Base-by-base conservation (phyloP, 2,113 vertebrate species). In the Vimba vimba region DNA sequence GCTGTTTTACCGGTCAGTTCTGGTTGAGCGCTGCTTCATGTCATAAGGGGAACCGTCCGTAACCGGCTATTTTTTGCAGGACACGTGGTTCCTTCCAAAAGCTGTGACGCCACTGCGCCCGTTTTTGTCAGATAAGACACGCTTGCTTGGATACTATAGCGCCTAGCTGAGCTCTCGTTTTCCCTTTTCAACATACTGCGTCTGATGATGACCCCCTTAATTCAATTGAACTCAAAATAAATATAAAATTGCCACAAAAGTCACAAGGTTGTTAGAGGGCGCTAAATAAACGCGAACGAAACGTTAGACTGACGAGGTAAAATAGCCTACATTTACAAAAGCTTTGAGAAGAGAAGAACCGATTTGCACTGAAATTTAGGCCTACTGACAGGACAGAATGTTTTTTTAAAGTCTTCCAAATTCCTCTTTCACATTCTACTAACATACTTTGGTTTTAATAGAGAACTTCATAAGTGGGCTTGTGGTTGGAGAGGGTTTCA, bases 11-110 rank as follows among this genome's bases (percentile, higher is more conserved):
- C 68, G 79, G 85, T 52, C 82, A 85, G 79, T 47, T 82, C 88
- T 85, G 79, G 85, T 79, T 90, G 13, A 47, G 68, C 6, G 43
- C 75, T 36, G 86, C 62, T 15, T 79, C 62, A 79, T 57, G 84
- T 79, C 62, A 79, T 57, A 75, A 33, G 50, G 43, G n/a, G 15
- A 27, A 60, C 69, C 21, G 78, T 74, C 69, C 21, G 78, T 74
- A 62, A 39, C 79, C 23, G 73, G 79, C 80, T 82, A 82, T 89
- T 91, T 89, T 91, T 83, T 91, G 88, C 47, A 45, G 69, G 84
- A 23, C 89, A 88, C 86, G 88, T 91, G 87, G 85, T 85, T 64
- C 33, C 64, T 68, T 57, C 39, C 39, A 39, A 52, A 75, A 43
- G 43, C 60, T 81, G 36, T 91, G 86, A 90, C 89, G 77, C 83